Evolutionary conservation across 2,113 vertebrate genomes (phyloP).

Genomic region (Oostethus manadensis): DNA sequence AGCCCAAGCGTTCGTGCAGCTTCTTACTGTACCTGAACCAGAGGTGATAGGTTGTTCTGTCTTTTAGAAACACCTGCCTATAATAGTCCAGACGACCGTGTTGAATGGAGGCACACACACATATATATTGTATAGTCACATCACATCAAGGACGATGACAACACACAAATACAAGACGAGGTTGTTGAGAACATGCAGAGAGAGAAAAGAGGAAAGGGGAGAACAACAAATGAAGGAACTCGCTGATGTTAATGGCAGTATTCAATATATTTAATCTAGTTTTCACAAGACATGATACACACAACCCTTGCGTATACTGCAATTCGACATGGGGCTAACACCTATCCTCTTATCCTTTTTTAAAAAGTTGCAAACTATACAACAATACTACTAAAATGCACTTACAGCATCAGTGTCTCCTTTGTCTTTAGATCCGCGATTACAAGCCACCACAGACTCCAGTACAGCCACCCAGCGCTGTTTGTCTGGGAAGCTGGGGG

Average conservation of each 20-base stretch:
- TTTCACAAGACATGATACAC: constrained; percentile 30
- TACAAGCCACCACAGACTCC: constrained; percentile 90
- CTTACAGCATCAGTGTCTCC: constrained; percentile 94
- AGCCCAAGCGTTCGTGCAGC: constrained; percentile 59
- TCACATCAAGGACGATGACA: constrained; percentile 39
- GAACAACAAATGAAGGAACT: constrained; percentile 57
- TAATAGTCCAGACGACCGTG: constrained; percentile 65
- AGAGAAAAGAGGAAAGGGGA: constrained; percentile 47
- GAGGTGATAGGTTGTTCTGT: constrained; percentile 72
- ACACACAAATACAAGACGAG: constrained; percentile 44
- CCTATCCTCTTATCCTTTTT: background rate
- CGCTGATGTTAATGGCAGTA: constrained; percentile 52
- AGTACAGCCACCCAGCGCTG: constrained; percentile 97
- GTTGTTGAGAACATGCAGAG: constrained; percentile 59
- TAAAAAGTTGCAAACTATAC: no score
- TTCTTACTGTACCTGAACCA: constrained; percentile 79
- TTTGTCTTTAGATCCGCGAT: constrained; percentile 90
- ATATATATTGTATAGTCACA: constrained; percentile 50
- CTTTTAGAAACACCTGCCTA: constrained; percentile 73
- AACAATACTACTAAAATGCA: constrained; percentile 24
- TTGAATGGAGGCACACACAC: constrained; percentile 57
- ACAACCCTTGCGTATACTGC: constrained; percentile 13
- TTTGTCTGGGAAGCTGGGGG: constrained; percentile 97
- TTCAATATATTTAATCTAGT: constrained; percentile 30
- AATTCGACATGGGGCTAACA: constrained; percentile 12